Evolutionary conservation across 1,140 invertebrate genomes (phyloP), one percentile per base, ranked within the genome.

Genomic region (Temnothorax longispinosus): DNA sequence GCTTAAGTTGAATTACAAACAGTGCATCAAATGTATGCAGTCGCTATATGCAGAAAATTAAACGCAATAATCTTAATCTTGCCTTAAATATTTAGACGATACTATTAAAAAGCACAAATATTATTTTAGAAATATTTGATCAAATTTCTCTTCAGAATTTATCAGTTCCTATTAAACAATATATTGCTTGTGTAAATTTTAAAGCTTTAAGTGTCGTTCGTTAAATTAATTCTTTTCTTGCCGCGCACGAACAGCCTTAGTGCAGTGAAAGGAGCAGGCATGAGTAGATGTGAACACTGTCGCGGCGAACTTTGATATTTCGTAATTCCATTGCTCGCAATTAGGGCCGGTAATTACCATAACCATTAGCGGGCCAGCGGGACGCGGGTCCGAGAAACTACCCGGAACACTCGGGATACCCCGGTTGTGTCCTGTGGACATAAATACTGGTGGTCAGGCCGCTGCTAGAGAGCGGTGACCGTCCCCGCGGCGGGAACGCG

Each of bases 311-410:
- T 95, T 95, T 95, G 94, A 94, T 95, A 95, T 95, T 95, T 95
- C 93, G 94, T 94, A 95, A 95, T 95, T 95, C 93, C 94, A 95
- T 94, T 95, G 94, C 93, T 94, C 90, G 94, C 94, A 95, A 95
- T 95, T 94, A 94, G 94, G 93, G 92, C 89, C 89, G 93, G 94
- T 95, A 94, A 95, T 95, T 95, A 94, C 94, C 94, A 94, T 94
- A 95, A 95, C 94, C 94, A 95, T 95, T 95, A 94, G 94, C 92
- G 92, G 92, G 91, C 89, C 85, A 89, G 90, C 90, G 89, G 89
- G 86, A 88, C 87, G 81, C 41, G 64, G 85, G 71, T 56, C 50
- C 89, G 87, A 88, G 90, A 91, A 91, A 91, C 89, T 91, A 89
- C 87, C 85, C 89, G 90, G 89, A 91, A 91, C 89, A 91, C 85